Percentiles rank a stretch among this genome's conserved stretches.
Evolutionary conservation across 1,140 invertebrate genomes (phyloP).

Genomic region (Papilio xuthus): DNA sequence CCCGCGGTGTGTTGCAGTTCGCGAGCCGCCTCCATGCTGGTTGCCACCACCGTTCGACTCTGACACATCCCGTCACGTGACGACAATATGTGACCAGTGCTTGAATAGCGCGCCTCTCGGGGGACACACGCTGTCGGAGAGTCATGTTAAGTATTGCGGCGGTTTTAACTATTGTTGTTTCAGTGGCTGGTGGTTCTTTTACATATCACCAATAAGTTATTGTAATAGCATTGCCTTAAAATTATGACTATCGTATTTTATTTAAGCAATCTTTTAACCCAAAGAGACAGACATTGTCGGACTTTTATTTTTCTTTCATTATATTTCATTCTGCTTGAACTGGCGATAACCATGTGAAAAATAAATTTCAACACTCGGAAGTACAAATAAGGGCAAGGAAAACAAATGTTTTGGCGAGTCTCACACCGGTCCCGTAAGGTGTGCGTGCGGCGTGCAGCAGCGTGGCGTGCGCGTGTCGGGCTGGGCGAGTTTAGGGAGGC

Average conservation of each 20-base stretch:
- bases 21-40: constrained; percentile 48
- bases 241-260: too few species aligned
- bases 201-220: not conserved
- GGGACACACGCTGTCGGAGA: not conserved
- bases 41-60: constrained; percentile 36
- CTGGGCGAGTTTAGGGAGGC: not conserved
- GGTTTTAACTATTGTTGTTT: not conserved
- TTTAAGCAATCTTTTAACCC: too few species aligned
- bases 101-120: not conserved
- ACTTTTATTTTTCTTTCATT: not conserved
- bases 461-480: constrained; percentile 47
- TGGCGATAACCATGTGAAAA: not conserved
- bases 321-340: not conserved
- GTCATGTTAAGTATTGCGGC: constrained; percentile 32
- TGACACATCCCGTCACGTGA: constrained; percentile 28
- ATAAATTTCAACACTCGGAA: constrained; percentile 33
- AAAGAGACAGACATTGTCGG: not conserved
- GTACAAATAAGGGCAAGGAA: constrained; percentile 56
- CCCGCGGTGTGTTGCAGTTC: constrained; percentile 53
- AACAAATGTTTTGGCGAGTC: constrained; percentile 58
- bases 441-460: constrained; percentile 55
- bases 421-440: constrained; percentile 45
- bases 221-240: not conserved
- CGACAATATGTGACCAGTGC: constrained; percentile 37
- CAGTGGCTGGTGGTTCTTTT: not conserved